Evolutionary conservation across 1,140 invertebrate genomes (phyloP).

Genomic region (Orius laevigatus): DNA sequence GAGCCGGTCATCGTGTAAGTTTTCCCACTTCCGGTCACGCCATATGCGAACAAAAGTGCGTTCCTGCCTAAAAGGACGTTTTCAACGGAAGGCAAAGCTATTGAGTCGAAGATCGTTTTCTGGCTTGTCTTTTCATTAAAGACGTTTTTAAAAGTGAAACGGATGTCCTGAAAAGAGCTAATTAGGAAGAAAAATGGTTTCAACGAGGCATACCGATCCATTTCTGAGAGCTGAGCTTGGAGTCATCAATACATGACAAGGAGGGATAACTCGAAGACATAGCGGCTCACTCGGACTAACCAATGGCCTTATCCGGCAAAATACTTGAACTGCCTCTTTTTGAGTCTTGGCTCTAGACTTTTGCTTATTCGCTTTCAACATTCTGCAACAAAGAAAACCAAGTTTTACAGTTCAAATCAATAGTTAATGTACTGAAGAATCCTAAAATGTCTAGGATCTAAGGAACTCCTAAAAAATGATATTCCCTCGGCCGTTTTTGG

Average conservation of each 20-base stretch:
- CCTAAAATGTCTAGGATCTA: too few species aligned
- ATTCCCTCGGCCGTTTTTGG: too few species aligned
- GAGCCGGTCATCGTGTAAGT: conserved; percentile 81
- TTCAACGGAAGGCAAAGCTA: conserved; percentile 74
- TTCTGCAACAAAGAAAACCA: too few species aligned
- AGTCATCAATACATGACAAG: conserved; percentile 32
- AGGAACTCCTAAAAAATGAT: too few species aligned
- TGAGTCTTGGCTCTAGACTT: too few species aligned
- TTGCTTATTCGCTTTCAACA: too few species aligned
- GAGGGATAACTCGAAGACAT: neutral
- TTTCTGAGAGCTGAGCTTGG: conserved; percentile 40
- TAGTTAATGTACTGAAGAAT: too few species aligned
- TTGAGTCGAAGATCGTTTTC: conserved; percentile 41
- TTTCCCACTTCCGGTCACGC: conserved; percentile 90
- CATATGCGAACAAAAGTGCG: conserved; percentile 85
- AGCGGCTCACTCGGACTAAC: neutral
- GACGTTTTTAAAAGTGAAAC: conserved; percentile 66
- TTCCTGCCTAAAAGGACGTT: conserved; percentile 67
- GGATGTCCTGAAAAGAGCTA: conserved; percentile 32
- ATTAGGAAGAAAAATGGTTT: too few species aligned
- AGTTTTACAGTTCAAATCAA: too few species aligned
- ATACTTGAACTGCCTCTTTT: conserved; percentile 22
- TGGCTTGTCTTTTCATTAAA: conserved; percentile 66
- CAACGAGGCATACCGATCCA: too few species aligned
- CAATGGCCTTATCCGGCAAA: conserved; percentile 20